phyloP scores from a whole-genome alignment of 2,797 vertebrate genomes.

The Capromys pilorides region DNA sequence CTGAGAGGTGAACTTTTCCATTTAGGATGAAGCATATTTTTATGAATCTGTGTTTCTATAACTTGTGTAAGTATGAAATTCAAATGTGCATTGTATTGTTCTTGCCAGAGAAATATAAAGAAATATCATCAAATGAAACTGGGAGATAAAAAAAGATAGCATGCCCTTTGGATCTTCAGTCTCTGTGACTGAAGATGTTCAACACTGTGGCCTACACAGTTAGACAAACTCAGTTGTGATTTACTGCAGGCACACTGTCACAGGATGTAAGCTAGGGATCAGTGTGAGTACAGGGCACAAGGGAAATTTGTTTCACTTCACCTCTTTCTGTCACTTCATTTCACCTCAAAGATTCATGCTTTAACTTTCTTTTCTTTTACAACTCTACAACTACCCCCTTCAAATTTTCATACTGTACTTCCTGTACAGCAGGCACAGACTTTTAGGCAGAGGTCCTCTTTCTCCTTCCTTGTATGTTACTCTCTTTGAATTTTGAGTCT shows the following conservation, averaged over 20 bases:
- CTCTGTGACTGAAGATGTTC: not conserved
- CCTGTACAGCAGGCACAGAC: too few relatives aligned
- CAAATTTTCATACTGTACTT: not conserved
- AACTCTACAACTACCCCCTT: not conserved
- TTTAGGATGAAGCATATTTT: slow-evolving; percentile 1
- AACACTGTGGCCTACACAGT: too few relatives aligned
- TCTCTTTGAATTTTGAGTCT: not conserved
- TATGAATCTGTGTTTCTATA: not conserved
- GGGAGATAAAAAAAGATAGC: not conserved
- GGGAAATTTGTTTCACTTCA: not conserved
- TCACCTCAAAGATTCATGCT: not conserved
- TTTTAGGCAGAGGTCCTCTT: not conserved
- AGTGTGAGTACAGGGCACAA: not conserved
- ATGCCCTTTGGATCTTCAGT: not conserved
- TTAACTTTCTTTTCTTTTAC: not conserved
- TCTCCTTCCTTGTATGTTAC: not conserved
- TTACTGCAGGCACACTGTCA: not conserved
- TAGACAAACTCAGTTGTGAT: not conserved
- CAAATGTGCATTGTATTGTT: slow-evolving; percentile 2
- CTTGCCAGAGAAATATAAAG: not conserved
- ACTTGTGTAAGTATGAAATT: slow-evolving; percentile 21
- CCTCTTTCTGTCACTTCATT: not conserved
- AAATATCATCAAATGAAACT: not conserved
- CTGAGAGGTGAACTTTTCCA: not conserved
- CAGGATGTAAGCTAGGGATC: not conserved